Evolutionary conservation across 2,113 vertebrate genomes (phyloP).

Genomic region (Regulus satrapa): DNA sequence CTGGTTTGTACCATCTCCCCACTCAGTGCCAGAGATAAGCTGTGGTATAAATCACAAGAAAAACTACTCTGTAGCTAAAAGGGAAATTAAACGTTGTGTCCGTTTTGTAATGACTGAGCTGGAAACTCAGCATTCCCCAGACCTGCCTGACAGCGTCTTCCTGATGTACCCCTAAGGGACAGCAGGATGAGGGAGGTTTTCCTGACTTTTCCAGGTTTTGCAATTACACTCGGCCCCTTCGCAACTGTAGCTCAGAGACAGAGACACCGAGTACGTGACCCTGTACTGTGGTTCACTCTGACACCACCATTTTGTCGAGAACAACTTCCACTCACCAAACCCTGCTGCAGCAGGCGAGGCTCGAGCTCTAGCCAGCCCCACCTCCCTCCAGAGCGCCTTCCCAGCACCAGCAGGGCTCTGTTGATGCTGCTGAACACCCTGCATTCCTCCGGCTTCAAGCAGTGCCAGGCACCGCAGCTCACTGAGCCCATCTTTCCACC

Average conservation of each 20-base stretch:
- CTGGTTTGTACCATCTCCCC: rapidly evolving
- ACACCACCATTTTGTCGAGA: background rate
- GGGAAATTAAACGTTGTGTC: background rate
- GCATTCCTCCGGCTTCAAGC: conserved; percentile 27
- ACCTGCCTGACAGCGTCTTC: background rate
- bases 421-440: conserved; percentile 5
- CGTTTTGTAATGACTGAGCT: rapidly evolving
- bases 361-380: background rate
- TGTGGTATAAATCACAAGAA: background rate
- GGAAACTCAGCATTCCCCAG: background rate
- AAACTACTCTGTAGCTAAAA: background rate
- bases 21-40: rapidly evolving
- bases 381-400: background rate
- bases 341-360: background rate
- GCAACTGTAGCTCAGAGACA: background rate
- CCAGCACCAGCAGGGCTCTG: background rate
- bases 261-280: background rate
- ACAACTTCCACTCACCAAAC: background rate
- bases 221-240: background rate
- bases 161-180: background rate
- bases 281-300: background rate
- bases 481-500: background rate
- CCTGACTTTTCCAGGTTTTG: background rate
- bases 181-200: background rate
- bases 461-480: conserved; percentile 70